These are phyloP conservation scores for Galerucella calmariensis DNA, from an alignment of 2,888 invertebrate genomes.

Conservation along the genomic window DNA sequence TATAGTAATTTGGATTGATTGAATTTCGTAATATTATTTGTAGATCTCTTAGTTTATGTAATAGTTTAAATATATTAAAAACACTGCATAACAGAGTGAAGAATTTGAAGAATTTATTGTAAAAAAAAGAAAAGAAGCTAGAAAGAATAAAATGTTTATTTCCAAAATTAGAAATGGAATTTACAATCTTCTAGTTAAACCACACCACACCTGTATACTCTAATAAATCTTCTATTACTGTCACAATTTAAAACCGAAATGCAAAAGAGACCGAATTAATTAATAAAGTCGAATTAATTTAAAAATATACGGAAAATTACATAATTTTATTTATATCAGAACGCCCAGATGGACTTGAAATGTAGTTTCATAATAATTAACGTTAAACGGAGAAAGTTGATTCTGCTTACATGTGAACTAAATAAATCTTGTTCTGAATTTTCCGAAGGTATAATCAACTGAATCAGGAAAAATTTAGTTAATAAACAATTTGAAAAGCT, in stretches of 20 bases:
- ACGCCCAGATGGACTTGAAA: conserved; percentile 43
- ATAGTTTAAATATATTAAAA: neutral
- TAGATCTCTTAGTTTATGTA: neutral
- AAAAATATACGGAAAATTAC: conserved; percentile 14
- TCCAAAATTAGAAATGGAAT: too few species aligned
- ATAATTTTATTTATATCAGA: conserved; percentile 24
- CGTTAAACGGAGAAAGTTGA: conserved; percentile 41
- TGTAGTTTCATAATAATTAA: conserved; percentile 43
- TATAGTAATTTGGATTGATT: neutral
- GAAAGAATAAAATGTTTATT: too few species aligned
- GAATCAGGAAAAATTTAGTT: too few species aligned
- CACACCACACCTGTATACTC: neutral
- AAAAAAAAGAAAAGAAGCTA: too few species aligned
- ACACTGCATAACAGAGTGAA: too few species aligned
- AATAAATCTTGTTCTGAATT: conserved; percentile 25
- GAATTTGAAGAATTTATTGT: too few species aligned
- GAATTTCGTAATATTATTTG: neutral
- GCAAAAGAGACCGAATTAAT: neutral
- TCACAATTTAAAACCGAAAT: neutral
- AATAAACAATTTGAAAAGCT: too few species aligned
- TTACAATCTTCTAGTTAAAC: too few species aligned
- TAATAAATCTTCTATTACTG: neutral
- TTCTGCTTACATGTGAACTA: conserved; percentile 45
- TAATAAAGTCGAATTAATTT: conserved; percentile 13
- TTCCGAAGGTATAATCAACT: neutral